These are phyloP conservation scores for Vimba vimba DNA, from an alignment of 2,113 vertebrate genomes.

Conservation along the genomic window DNA sequence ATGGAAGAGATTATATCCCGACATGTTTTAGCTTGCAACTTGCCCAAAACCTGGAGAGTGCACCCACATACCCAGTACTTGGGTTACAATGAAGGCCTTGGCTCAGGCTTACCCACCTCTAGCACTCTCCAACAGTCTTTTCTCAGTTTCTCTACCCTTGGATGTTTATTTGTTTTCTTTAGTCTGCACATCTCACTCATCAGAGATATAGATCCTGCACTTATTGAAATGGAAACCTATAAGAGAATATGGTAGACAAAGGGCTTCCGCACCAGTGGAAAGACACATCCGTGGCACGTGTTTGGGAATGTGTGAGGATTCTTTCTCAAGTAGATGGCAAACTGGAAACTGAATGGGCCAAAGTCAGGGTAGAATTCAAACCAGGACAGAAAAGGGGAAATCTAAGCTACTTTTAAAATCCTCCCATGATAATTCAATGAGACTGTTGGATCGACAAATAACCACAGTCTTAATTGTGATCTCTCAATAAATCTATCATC, in stretches of 20 bases:
- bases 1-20: slow-evolving; percentile 60
- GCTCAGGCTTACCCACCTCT: not conserved
- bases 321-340: slow-evolving; percentile 42
- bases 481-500: not conserved
- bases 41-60: slow-evolving; percentile 38
- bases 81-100: slow-evolving; percentile 36
- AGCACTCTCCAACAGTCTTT: not conserved
- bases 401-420: slow-evolving; percentile 27
- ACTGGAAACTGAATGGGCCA: not conserved
- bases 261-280: slow-evolving; percentile 8
- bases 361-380: slow-evolving; percentile 24
- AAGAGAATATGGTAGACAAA: slow-evolving; percentile 28
- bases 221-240: slow-evolving; percentile 20
- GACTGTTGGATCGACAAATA: slow-evolving; percentile 17
- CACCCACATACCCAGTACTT: slow-evolving; percentile 33
- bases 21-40: slow-evolving; percentile 64
- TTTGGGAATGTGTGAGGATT: slow-evolving; percentile 37
- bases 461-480: slow-evolving; percentile 43
- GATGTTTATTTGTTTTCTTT: slow-evolving; percentile 43
- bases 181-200: slow-evolving; percentile 35
- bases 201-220: slow-evolving; percentile 38
- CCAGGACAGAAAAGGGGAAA: not conserved
- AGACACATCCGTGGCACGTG: slow-evolving; percentile 26
- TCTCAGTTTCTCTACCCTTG: not conserved
- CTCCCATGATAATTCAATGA: slow-evolving; percentile 11